Percentiles rank a stretch among this genome's conserved stretches.
phyloP scores from a whole-genome alignment of 2,888 invertebrate species.

The Pyrochroa serraticornis region DNA sequence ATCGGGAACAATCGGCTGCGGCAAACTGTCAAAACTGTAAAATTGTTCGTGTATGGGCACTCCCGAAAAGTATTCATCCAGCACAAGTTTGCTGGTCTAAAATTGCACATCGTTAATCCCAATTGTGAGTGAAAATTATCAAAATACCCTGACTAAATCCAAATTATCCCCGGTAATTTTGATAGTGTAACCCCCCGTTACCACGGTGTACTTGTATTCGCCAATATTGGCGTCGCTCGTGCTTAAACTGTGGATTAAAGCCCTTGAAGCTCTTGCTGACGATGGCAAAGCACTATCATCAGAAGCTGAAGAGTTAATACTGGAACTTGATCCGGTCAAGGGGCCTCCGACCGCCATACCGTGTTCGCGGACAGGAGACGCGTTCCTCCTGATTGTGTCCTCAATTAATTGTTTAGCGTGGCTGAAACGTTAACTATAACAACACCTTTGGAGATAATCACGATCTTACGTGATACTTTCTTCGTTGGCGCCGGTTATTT shows the following conservation, averaged over 20 bases:
- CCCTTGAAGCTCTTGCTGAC: conserved; percentile 63
- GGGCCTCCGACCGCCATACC: conserved; percentile 64
- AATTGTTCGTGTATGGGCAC: conserved; percentile 57
- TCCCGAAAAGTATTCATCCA: conserved; percentile 81
- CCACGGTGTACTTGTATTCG: conserved; percentile 89
- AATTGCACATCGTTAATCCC: background rate
- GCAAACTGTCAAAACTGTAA: conserved; percentile 56
- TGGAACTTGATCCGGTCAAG: conserved; percentile 75
- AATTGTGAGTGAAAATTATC: no score
- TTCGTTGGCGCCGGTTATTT: conserved; percentile 93
- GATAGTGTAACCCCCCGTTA: conserved; percentile 77
- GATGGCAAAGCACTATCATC: conserved; percentile 63
- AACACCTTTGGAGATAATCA: conserved; percentile 12
- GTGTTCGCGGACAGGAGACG: conserved; percentile 83
- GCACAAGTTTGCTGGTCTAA: conserved; percentile 84
- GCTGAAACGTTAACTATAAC: conserved; percentile 59
- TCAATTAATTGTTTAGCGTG: conserved; percentile 93
- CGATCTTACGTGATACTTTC: conserved; percentile 86
- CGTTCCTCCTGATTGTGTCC: conserved; percentile 93
- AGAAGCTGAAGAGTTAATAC: conserved; percentile 77
- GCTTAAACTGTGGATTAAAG: conserved; percentile 78
- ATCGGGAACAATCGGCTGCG: conserved; percentile 48
- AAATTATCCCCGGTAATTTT: conserved; percentile 86
- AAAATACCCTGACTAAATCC: conserved; percentile 78
- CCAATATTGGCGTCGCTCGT: conserved; percentile 84